These are phyloP conservation scores for Cryptotis parvus DNA, from an alignment of 2,113 vertebrate genomes.

Conservation along the genomic window DNA sequence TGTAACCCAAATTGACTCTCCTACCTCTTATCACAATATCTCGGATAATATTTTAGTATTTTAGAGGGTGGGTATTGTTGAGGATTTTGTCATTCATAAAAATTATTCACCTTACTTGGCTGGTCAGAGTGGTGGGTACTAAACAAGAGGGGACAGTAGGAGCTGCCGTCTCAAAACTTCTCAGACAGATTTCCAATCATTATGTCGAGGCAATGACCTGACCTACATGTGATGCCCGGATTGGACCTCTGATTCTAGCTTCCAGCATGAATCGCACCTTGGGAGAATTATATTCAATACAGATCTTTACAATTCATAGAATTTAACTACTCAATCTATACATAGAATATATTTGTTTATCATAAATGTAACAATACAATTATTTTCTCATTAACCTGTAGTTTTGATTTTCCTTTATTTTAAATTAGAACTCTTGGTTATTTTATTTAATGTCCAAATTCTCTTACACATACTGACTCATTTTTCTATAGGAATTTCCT, in stretches of 20 bases:
- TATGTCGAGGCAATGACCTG: neutral
- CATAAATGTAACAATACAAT: neutral
- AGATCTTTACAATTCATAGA: neutral
- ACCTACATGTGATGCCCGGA: neutral
- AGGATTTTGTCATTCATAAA: neutral
- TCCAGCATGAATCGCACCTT: neutral
- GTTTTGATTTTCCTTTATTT: neutral
- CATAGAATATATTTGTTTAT: neutral
- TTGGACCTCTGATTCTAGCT: neutral
- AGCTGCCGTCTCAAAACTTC: neutral
- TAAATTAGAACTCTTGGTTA: neutral
- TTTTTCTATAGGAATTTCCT: neutral
- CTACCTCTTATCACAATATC: neutral
- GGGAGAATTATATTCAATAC: neutral
- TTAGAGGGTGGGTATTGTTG: neutral
- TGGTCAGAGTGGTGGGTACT: neutral
- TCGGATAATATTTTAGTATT: neutral
- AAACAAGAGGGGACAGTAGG: neutral
- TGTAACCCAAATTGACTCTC: neutral
- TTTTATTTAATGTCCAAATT: neutral
- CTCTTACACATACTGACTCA: neutral
- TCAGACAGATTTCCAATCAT: neutral
- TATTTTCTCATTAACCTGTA: neutral
- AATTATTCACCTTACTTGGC: neutral
- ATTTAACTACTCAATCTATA: slow-evolving; percentile 13